Conservation (phyloP, 2,888 invertebrate species). For the Mesochorus sp. region DNA sequence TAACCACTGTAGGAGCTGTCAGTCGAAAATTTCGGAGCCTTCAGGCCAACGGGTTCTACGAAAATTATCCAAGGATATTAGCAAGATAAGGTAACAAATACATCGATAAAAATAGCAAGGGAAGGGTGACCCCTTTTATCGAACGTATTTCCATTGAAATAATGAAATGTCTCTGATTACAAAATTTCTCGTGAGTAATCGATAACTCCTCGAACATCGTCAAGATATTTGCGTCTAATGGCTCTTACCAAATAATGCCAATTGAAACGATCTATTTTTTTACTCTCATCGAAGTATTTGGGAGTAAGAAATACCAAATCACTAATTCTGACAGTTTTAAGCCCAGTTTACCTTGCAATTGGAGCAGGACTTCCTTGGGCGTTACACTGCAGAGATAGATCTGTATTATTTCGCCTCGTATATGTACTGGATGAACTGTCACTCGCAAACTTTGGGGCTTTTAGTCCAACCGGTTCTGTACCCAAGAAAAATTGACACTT, state of each 20-base stretch:
- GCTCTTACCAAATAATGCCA: background rate
- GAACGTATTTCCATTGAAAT: background rate
- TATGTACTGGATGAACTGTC: slow-evolving; percentile 81
- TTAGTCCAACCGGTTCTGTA: slow-evolving; percentile 85
- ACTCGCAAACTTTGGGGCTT: slow-evolving; percentile 84
- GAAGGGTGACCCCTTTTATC: slow-evolving; percentile 47
- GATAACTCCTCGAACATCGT: background rate
- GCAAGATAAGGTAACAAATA: background rate
- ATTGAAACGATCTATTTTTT: background rate
- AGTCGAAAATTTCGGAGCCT: slow-evolving; percentile 82
- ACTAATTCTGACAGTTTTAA: too few relatives aligned
- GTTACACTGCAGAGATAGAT: slow-evolving; percentile 86
- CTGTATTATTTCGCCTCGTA: slow-evolving; percentile 63
- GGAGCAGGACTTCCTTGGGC: slow-evolving; percentile 89
- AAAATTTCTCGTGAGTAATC: background rate
- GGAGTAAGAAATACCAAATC: too few relatives aligned
- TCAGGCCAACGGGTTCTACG: slow-evolving; percentile 85
- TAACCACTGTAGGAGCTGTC: slow-evolving; percentile 67
- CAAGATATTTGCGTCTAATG: background rate
- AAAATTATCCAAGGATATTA: slow-evolving; percentile 21
- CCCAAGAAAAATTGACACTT: too few relatives aligned
- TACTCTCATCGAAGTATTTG: too few relatives aligned
- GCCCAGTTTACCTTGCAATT: slow-evolving; percentile 86
- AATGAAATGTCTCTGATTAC: background rate
- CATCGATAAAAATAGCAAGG: background rate